phyloP scores from a whole-genome alignment of 2,888 invertebrate species.

The Pseudococcus viburni region DNA sequence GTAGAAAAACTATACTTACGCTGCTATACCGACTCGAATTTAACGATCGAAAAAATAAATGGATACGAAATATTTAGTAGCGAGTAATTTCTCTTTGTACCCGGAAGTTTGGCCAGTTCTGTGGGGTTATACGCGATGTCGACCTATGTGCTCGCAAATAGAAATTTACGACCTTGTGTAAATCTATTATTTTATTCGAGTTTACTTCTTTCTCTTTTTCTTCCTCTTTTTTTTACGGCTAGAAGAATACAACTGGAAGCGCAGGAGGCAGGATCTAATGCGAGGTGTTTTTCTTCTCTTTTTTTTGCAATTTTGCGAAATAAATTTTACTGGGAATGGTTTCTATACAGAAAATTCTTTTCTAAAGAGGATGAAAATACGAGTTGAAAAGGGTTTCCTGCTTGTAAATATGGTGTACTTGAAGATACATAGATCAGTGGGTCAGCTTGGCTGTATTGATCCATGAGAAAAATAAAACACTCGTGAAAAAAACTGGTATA shows the following conservation, averaged over 20 bases:
- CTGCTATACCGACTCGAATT: neutral
- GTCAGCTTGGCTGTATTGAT: no score
- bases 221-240: neutral
- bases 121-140: slow-evolving; percentile 19
- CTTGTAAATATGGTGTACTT: no score
- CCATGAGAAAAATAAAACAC: no score
- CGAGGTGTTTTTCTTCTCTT: neutral
- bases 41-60: slow-evolving; percentile 31
- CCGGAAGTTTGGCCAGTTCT: slow-evolving; percentile 31
- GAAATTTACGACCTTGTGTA: slow-evolving; percentile 17
- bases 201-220: neutral
- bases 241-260: neutral
- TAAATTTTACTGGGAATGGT: neutral
- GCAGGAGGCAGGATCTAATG: neutral
- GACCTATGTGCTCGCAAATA: slow-evolving; percentile 22
- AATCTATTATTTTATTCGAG: slow-evolving; percentile 26
- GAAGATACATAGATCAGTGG: no score
- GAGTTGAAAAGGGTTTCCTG: neutral
- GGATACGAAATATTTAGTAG: slow-evolving; percentile 22
- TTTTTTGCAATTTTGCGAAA: slow-evolving; percentile 15
- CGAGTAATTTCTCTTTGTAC: slow-evolving; percentile 31
- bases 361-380: neutral
- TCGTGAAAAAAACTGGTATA: no score
- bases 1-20: slow-evolving; percentile 2
- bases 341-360: neutral